phyloP scores from a whole-genome alignment of 2,113 vertebrate species.

The Alosa alosa region DNA sequence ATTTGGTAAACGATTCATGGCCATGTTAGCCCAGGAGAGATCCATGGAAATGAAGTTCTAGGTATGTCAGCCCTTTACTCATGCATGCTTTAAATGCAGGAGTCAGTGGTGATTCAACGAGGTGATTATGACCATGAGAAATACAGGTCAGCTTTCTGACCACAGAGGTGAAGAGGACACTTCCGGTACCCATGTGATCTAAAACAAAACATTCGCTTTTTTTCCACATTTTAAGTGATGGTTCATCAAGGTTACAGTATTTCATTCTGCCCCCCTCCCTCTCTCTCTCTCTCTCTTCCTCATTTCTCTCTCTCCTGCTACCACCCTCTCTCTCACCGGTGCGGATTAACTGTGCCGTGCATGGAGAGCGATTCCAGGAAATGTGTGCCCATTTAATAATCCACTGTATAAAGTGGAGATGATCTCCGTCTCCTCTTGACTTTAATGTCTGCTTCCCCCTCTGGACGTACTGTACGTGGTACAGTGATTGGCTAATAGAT shows the following conservation, averaged over 20 bases:
- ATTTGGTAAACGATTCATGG: not conserved
- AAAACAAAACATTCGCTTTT: not conserved
- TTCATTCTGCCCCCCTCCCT: not conserved
- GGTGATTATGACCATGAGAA: not conserved
- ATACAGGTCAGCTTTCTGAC: not conserved
- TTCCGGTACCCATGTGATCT: not conserved
- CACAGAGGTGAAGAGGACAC: not conserved
- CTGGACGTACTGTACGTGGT: not conserved
- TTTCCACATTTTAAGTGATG: not conserved
- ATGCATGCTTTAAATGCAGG: not conserved
- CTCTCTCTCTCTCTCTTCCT: not conserved
- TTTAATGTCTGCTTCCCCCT: not conserved
- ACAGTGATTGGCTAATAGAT: not conserved
- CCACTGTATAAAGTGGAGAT: not conserved
- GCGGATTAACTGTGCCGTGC: not conserved
- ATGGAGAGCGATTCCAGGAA: not conserved
- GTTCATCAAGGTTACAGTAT: not conserved
- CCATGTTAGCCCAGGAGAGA: not conserved
- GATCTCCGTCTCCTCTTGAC: not conserved
- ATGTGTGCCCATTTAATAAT: constrained; percentile 7
- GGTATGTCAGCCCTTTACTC: not conserved
- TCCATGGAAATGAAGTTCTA: not conserved
- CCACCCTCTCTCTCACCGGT: not conserved
- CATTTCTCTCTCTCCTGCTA: not conserved
- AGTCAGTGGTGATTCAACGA: not conserved